Evolutionary conservation across 2,113 vertebrate species (phyloP), one percentile per base, ranked within the genome.

Genomic region (Hippolais icterina): DNA sequence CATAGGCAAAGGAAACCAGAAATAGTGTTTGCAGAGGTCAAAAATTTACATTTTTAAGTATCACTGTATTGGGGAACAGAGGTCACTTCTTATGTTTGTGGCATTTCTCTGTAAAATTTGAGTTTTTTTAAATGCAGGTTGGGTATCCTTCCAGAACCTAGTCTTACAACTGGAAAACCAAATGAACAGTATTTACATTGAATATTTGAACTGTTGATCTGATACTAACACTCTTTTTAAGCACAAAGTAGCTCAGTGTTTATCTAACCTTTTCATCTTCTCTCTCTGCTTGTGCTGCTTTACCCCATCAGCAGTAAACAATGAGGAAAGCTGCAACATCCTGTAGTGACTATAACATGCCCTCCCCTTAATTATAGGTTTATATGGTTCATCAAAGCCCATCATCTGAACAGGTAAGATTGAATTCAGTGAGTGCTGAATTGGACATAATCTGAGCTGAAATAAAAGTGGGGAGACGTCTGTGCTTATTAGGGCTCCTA

Each of bases 381-480:
- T 96, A 78, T 84, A 68, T 86, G 94, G 77, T 96, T 95, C 10
- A 12, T 97, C 96, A 97, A 93, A 97, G 74, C 63, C 71, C 63
- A 77, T 96, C 74, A 77, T 81, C 68, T 91, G 76, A 94, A 42
- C 59, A 94, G 94, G 94, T 90, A 71, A 94, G 94, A 95, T 63
- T 94, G 93, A 97, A 97, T 96, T 92, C 60, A 53, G 56, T 81
- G 75, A 64, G 69, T 96, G 83, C 39, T 16, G 56, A 89, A 89
- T 86, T 77, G 79, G 75, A 94, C 74, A 25, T 80, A 81, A 56
- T 96, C 29, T 33, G 66, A 87, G 47, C 84, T 47, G 65, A 95
- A 97, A 90, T 87, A 85, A 92, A 94, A 98, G 96, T 95, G 96
- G 96, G 10, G 53, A 97, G 83, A 84, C 95, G 95, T 96, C 96